phyloP scores from a whole-genome alignment of 2,113 vertebrate species.

The Odontophorus gujanensis region DNA sequence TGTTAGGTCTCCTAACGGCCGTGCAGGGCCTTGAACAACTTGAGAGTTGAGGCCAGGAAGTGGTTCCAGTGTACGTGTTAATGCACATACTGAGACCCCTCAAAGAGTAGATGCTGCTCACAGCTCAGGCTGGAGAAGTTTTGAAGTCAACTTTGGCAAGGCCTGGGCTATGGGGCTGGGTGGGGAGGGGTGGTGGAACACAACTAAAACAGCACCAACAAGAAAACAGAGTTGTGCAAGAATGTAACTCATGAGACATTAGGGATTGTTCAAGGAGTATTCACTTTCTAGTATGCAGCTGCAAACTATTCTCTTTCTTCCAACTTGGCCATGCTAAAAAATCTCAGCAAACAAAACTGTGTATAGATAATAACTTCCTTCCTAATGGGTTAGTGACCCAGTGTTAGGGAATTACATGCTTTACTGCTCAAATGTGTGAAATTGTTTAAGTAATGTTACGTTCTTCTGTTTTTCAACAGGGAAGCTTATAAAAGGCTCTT shows the following conservation, averaged over 20 bases:
- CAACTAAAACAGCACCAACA: too few species aligned
- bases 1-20: background rate
- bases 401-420: background rate
- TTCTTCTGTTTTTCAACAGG: conserved; percentile 77
- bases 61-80: background rate
- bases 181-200: too few species aligned
- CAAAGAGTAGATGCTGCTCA: background rate
- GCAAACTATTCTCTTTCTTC: background rate
- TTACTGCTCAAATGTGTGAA: background rate
- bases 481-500: conserved; percentile 90
- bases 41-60: background rate
- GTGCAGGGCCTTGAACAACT: background rate
- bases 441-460: conserved; percentile 1
- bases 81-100: background rate
- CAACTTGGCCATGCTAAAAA: background rate
- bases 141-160: accelerated
- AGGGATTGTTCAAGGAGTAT: background rate
- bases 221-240: background rate
- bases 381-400: background rate
- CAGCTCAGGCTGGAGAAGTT: background rate
- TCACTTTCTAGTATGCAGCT: background rate
- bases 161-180: background rate
- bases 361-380: background rate
- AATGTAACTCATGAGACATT: background rate
- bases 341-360: background rate